Conservation (phyloP, 2,113 vertebrate genomes). For the Calypte anna region DNA sequence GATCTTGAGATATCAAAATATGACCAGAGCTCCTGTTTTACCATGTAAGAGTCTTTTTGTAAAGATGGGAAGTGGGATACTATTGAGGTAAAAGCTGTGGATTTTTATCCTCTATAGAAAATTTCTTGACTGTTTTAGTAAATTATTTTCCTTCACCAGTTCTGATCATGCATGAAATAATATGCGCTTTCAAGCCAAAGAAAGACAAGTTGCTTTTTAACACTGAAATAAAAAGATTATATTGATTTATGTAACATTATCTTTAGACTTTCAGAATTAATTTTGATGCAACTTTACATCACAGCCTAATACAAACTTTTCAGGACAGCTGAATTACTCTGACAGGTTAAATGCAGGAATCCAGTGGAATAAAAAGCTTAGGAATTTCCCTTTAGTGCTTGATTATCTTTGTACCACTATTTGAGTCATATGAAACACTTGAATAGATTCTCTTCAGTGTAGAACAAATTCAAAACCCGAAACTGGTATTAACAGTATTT, state of each 20-base stretch:
- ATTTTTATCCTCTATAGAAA: not conserved
- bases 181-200: not conserved
- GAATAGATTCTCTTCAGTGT: not conserved
- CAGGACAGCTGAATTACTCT: not conserved
- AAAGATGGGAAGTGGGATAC: accelerated
- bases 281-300: not conserved
- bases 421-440: not conserved
- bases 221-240: not conserved
- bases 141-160: not conserved
- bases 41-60: not conserved
- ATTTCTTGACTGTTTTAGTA: not conserved
- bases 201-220: not conserved
- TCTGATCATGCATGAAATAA: not conserved
- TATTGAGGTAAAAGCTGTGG: not conserved
- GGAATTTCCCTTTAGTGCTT: not conserved
- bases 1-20: not conserved
- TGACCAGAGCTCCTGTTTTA: not conserved
- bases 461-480: not conserved
- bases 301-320: not conserved
- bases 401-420: not conserved
- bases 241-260: not conserved
- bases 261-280: not conserved
- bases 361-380: accelerated
- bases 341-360: not conserved
- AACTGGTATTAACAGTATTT: not conserved